Conservation (phyloP, 2,797 vertebrate genomes). For the Coranthus polyacanthus region DNA sequence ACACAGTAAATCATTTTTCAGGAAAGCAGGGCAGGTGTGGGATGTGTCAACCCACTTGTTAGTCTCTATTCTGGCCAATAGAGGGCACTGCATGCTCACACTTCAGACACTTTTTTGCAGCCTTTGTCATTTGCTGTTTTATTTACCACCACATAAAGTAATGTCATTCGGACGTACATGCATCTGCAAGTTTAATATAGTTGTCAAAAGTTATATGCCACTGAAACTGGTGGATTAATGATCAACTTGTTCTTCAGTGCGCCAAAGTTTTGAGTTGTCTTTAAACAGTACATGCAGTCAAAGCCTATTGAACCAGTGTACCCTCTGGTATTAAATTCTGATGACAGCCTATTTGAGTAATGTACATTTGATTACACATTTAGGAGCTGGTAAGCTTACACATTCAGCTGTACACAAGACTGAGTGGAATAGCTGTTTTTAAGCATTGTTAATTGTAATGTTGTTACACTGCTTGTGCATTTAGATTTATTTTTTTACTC, state of each 20-base stretch:
- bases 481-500: too few relatives aligned
- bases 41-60: not conserved
- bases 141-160: conserved; percentile 7
- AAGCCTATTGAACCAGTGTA: not conserved
- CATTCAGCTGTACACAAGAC: not conserved
- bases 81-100: conserved; percentile 71
- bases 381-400: not conserved
- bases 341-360: not conserved
- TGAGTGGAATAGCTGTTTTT: too few relatives aligned
- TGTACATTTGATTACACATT: not conserved
- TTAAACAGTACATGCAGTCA: not conserved
- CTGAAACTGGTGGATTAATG: not conserved
- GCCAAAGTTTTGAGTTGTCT: not conserved
- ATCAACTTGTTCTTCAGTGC: not conserved
- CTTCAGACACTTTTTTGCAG: conserved; percentile 3
- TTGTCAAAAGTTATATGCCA: conserved; percentile 5
- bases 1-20: not conserved
- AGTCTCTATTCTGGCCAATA: conserved; percentile 49
- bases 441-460: too few relatives aligned
- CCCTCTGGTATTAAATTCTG: not conserved
- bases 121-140: not conserved
- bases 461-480: too few relatives aligned
- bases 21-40: not conserved
- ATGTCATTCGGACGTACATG: conserved; percentile 14
- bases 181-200: conserved; percentile 6